Conservation (phyloP, 2,888 invertebrate genomes). For the Rhyacophila evoluta region DNA sequence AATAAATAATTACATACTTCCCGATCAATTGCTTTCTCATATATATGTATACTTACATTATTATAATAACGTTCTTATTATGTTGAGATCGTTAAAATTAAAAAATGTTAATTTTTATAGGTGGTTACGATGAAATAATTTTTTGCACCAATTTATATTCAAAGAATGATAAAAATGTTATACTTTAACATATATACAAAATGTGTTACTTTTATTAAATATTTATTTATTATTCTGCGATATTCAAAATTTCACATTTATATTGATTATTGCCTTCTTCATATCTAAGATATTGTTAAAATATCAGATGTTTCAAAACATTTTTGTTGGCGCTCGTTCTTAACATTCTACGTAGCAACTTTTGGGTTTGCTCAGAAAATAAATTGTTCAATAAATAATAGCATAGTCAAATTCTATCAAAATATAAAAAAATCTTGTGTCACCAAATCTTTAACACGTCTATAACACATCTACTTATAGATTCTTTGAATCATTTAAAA, state of each 20-base stretch:
- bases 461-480: no score
- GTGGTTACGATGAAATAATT: neutral
- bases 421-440: no score
- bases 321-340: constrained; percentile 26
- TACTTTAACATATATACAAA: neutral
- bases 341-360: constrained; percentile 13
- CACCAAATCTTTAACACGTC: no score
- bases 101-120: neutral
- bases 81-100: constrained; percentile 6
- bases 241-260: neutral
- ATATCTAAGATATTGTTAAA: neutral
- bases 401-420: neutral
- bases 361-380: constrained; percentile 31
- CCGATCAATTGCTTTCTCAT: constrained; percentile 22
- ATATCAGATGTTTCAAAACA: neutral
- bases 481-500: no score
- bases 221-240: neutral
- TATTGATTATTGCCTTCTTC: neutral
- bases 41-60: neutral
- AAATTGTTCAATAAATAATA: neutral
- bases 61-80: neutral
- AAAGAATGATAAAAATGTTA: neutral
- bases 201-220: neutral
- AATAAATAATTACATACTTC: constrained; percentile 27
- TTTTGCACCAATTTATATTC: neutral